Base-by-base conservation (phyloP, 2,113 vertebrate genomes). In the Embiotoca jacksoni region DNA sequence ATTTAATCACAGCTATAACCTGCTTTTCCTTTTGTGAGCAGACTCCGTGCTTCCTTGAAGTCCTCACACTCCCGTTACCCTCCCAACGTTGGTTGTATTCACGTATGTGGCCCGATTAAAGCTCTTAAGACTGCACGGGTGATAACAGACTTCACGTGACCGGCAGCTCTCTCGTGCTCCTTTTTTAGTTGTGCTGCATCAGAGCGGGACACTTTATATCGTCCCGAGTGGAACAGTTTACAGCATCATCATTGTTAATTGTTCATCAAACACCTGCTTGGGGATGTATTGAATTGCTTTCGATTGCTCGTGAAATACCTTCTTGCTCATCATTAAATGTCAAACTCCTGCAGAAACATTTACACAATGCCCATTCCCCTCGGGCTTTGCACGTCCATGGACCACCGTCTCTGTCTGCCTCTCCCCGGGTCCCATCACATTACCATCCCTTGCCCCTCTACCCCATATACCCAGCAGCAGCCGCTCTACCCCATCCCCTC, bases 401-500 rank as follows among this genome's bases (percentile, higher is more conserved):
- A 65, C n/a, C 2, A 10, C 0, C n/a, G 7, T 59, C 53, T 31
- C 37, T 54, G 35, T 52, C 31, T 61, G 4, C 50, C 46, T 75
- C 49, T 80, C 11, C n/a, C 46, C 49, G 36, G 15, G n/a, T 57
- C 31, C 69, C 16, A 36, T 72, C 53, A 5, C 36, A 41, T 39
- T 76, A 66, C 59, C 52, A 52, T 60, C 74, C 39, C 52, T 9
- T 60, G 37, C 52, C 44, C 30, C 47, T 37, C 15, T 49, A 37
- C 23, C 23, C 49, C 60, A 11, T 36, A 1, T 46, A 52, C 23
- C 66, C 56, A 68, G 16, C 67, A 58, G 32, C 60, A n/a, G 52
- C 23, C 53, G 49, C 72, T 64, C 44, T 63, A 30, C 81, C 84
- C 82, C 65, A 49, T 76, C 76, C 72, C 44, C 59, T 75, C 57